Evolutionary conservation across 1,140 invertebrate species (phyloP).

Genomic region (Halictus rubicundus): DNA sequence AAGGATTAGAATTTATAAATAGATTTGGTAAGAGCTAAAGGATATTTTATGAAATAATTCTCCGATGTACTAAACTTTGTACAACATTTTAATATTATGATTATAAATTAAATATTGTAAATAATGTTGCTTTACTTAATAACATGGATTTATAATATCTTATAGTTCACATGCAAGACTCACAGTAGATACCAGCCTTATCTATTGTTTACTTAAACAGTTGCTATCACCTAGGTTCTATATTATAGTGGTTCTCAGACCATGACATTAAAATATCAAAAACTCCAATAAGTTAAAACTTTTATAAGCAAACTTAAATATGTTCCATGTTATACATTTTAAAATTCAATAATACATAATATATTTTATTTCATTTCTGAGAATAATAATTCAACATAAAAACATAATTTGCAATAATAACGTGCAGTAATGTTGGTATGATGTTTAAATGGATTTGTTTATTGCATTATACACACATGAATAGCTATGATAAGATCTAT

Average conservation of each 20-base stretch:
- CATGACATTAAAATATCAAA: background rate
- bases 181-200: conserved; percentile 9
- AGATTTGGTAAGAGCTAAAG: background rate
- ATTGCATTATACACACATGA: no score
- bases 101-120: background rate
- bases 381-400: no score
- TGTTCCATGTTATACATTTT: no score
- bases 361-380: no score
- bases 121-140: background rate
- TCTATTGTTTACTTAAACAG: background rate
- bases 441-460: no score
- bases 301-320: no score
- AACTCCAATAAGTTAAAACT: no score
- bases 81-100: background rate
- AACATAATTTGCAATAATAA: no score
- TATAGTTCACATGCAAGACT: background rate
- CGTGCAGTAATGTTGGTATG: no score
- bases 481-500: no score
- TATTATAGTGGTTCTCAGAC: conserved; percentile 1
- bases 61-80: background rate
- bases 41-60: background rate
- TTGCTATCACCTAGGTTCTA: background rate
- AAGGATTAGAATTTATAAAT: no score
- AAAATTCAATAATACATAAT: no score
- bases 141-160: background rate